These are phyloP conservation scores for Charanyca ferruginea DNA, from an alignment of 2,888 invertebrate genomes.

Conservation along the genomic window DNA sequence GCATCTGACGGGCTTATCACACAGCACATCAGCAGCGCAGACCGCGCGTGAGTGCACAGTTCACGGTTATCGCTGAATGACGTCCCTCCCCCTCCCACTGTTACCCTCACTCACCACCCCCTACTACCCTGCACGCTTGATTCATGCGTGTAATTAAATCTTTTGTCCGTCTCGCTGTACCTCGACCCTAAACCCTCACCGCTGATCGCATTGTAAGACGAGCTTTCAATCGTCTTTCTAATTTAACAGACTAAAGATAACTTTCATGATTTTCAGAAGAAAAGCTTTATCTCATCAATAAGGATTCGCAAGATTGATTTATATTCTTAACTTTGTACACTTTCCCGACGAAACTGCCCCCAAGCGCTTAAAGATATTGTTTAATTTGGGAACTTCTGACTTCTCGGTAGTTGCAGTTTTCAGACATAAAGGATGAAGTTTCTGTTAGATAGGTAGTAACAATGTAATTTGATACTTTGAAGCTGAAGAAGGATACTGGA, in stretches of 20 bases:
- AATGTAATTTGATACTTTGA: conserved; percentile 11
- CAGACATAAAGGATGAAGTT: conserved; percentile 23
- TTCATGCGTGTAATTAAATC: conserved; percentile 91
- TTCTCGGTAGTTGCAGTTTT: conserved; percentile 36
- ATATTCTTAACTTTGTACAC: conserved; percentile 63
- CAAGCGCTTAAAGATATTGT: conserved; percentile 30
- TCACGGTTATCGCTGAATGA: conserved; percentile 78
- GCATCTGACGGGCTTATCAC: conserved; percentile 76
- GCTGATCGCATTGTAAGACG: conserved; percentile 80
- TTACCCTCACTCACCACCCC: conserved; percentile 60
- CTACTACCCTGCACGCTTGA: conserved; percentile 81
- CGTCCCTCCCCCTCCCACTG: conserved; percentile 68
- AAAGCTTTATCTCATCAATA: conserved; percentile 78
- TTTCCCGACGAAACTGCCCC: conserved; percentile 31
- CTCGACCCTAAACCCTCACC: conserved; percentile 76
- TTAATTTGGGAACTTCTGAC: conserved; percentile 38
- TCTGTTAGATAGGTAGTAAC: conserved; percentile 4
- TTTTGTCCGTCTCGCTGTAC: conserved; percentile 84
- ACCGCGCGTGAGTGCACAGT: conserved; percentile 82
- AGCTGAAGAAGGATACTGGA: neutral
- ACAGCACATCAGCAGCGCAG: conserved; percentile 73
- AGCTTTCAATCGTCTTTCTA: conserved; percentile 79
- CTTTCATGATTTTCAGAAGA: conserved; percentile 68
- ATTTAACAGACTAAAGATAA: conserved; percentile 78
- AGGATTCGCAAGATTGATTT: conserved; percentile 80